These are phyloP conservation scores for Trachelus stipa DNA, from an alignment of 2,888 invertebrate genomes.

Conservation along the genomic window DNA sequence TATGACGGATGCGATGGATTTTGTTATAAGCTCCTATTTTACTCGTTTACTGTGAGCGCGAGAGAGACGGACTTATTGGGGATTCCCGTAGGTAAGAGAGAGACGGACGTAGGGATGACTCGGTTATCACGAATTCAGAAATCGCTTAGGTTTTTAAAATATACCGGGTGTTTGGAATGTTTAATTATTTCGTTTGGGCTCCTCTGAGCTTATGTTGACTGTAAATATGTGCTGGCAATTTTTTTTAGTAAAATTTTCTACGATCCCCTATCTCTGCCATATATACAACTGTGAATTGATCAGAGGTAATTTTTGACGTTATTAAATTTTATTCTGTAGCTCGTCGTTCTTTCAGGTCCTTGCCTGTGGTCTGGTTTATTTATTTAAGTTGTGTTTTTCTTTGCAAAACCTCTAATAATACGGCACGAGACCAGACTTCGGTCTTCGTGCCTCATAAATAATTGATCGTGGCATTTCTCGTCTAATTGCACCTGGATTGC, in stretches of 20 bases:
- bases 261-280: not conserved
- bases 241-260: too few species aligned
- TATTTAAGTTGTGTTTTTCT: too few species aligned
- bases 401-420: not conserved
- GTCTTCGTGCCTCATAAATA: conserved; percentile 1
- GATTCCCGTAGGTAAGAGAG: too few species aligned
- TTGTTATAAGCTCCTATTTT: too few species aligned
- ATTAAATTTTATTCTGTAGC: not conserved
- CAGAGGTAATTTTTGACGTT: not conserved
- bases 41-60: too few species aligned
- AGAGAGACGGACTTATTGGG: too few species aligned
- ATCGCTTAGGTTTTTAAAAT: too few species aligned
- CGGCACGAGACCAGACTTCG: not conserved
- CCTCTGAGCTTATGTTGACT: too few species aligned
- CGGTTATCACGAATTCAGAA: too few species aligned
- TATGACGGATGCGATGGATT: too few species aligned
- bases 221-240: too few species aligned
- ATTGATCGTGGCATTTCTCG: not conserved
- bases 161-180: not conserved
- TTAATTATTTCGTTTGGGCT: not conserved
- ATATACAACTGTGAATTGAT: not conserved
- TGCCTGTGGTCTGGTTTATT: not conserved
- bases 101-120: too few species aligned
- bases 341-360: not conserved
- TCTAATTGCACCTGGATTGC: not conserved